A percentile compares a stretch with the other conserved stretches of the same genome.
Evolutionary conservation across 1,140 invertebrate genomes (phyloP).

Genomic region (Drosophila lacertosa): DNA sequence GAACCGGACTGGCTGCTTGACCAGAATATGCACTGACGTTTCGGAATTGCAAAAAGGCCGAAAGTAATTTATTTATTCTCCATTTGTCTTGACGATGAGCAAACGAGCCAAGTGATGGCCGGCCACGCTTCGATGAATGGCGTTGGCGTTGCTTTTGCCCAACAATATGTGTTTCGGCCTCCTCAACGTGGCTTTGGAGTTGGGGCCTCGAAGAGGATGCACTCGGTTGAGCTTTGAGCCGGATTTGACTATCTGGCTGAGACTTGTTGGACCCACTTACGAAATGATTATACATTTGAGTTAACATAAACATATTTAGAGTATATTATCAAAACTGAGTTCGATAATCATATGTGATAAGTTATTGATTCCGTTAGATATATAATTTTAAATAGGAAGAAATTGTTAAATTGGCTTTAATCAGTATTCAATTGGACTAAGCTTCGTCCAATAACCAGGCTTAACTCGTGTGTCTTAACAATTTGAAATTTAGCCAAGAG

Average conservation of each 20-base stretch:
- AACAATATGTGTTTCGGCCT: slow-evolving; percentile 6
- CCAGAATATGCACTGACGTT: slow-evolving; percentile 70
- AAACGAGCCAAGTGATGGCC: slow-evolving; percentile 79
- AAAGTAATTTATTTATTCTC: slow-evolving; percentile 83
- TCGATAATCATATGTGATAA: too few species aligned
- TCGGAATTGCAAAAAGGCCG: slow-evolving; percentile 76
- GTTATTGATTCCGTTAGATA: too few species aligned
- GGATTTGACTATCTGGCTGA: slow-evolving; percentile 7
- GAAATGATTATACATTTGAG: slow-evolving; percentile 22
- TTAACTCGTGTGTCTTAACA: slow-evolving; percentile 24
- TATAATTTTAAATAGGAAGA: too few species aligned
- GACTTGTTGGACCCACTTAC: slow-evolving; percentile 7
- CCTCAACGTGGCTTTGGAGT: neutral
- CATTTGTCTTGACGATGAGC: slow-evolving; percentile 82
- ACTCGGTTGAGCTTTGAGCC: slow-evolving; percentile 14
- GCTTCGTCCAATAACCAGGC: slow-evolving; percentile 6
- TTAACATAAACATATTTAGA: too few species aligned
- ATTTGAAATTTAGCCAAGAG: slow-evolving; percentile 30
- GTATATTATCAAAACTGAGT: too few species aligned
- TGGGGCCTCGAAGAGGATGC: slow-evolving; percentile 3
- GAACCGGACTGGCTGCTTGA: slow-evolving; percentile 31
- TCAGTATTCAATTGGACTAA: neutral
- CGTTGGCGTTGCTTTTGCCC: slow-evolving; percentile 23
- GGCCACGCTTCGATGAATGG: slow-evolving; percentile 75
- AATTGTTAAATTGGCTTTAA: neutral